Base-by-base conservation (phyloP, 2,797 vertebrate genomes). In the Agapornis canus region DNA sequence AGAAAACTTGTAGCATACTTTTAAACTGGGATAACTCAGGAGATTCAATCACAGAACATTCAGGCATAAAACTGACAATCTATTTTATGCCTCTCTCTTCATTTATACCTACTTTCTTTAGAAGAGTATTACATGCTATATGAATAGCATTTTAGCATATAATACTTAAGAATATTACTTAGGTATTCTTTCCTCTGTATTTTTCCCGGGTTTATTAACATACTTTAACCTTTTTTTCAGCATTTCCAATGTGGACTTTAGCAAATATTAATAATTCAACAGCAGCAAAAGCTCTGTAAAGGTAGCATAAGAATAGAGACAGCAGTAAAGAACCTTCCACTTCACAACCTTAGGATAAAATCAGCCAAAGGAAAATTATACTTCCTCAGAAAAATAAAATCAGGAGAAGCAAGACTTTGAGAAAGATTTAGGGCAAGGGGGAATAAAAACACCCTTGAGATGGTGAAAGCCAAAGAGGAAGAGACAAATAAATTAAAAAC, bases 191-290 rank as follows among this genome's bases (percentile, higher is more conserved):
- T 93, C 63, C 71, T 91, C 89, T 82, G 21, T 87, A 75, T 87
- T 82, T 91, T 92, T 76, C 49, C 48, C 35, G 63, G 66, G 27
- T 90, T 96, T 94, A 92, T 91, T 94, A 94, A 89, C 80, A 92
- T 95, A 90, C 91, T 94, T 96, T 86, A 96, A 92, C 85, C 77
- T 94, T 96, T 96, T 96, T 96, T 94, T 85, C 84, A 94, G 82
- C 61, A 73, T 77, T 95, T 90, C 65, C 49, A 92, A 57, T 63
- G 65, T 81, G 85, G 84, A 91, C 76, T 96, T 95, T 52, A 90
- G 80, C 32, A 91, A 90, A 83, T 83, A 94, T 94, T 90, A 91
- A 94, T 96, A 83, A 96, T 95, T 94, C 79, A 94, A 59, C 40
- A 88, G 42, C 51, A 61, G 57, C 57, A 78, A 85, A 95, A 89